Conservation (phyloP, 2,888 invertebrate species). For the Cloeon dipterum region DNA sequence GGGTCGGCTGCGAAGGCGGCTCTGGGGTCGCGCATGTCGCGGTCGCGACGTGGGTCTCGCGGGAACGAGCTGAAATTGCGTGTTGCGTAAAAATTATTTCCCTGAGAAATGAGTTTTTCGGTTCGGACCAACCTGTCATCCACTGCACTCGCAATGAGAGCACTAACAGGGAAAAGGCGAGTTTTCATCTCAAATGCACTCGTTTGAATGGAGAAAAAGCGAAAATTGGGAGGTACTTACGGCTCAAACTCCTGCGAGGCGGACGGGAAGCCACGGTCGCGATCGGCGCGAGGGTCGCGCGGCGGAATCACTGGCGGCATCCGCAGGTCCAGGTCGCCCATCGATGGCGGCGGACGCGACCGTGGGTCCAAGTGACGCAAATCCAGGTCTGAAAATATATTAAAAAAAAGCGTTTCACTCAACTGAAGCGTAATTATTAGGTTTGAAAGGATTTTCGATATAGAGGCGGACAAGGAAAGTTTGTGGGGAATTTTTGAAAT, state of each 20-base stretch:
- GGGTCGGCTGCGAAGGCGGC: slow-evolving; percentile 4
- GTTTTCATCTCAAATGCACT: no score
- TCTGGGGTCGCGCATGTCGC: slow-evolving; percentile 9
- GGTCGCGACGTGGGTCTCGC: slow-evolving; percentile 9
- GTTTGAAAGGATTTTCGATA: no score
- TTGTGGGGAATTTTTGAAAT: no score
- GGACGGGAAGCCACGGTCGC: slow-evolving; percentile 1
- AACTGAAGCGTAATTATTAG: no score
- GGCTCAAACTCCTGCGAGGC: neutral
- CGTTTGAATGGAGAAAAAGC: no score
- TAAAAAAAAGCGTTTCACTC: no score
- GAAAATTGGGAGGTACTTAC: neutral
- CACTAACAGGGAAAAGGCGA: no score
- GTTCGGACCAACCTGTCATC: neutral
- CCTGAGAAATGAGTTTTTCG: neutral
- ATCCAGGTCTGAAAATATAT: no score
- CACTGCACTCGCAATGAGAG: neutral
- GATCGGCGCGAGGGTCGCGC: neutral
- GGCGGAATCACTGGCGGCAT: neutral
- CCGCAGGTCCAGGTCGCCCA: slow-evolving; percentile 4
- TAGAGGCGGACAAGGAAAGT: no score
- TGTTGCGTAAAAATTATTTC: no score
- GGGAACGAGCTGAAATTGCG: neutral
- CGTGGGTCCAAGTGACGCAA: slow-evolving; percentile 28
- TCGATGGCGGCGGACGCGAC: neutral